A percentile compares a stretch with the other conserved stretches of the same genome.
phyloP scores from a whole-genome alignment of 2,797 vertebrate genomes.

The Adelosebastes latens region DNA sequence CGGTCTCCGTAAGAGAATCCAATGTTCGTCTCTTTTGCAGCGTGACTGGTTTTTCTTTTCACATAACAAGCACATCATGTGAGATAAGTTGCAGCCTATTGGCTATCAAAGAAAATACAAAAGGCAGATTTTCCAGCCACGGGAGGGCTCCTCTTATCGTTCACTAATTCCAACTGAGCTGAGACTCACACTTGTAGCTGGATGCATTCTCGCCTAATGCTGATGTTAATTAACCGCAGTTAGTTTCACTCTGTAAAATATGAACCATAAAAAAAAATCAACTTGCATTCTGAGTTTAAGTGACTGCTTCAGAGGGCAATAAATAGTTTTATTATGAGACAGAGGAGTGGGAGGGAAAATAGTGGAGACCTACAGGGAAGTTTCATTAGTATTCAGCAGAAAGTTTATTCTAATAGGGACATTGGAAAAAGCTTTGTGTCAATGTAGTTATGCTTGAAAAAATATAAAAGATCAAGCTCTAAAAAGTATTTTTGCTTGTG shows the following conservation, averaged over 20 bases:
- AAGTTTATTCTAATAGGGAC: neutral
- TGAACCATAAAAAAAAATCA: neutral
- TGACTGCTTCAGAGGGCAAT: neutral
- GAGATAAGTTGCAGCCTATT: neutral
- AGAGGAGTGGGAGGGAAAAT: neutral
- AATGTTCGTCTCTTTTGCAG: neutral
- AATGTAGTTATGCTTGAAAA: neutral
- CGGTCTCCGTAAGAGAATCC: neutral
- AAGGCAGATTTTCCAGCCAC: neutral
- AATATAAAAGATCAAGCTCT: neutral
- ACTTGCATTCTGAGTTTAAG: neutral
- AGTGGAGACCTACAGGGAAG: neutral
- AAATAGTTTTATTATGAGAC: neutral
- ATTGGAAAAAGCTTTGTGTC: neutral
- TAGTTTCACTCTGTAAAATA: neutral
- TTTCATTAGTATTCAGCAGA: neutral
- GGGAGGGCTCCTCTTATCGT: neutral
- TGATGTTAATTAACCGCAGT: neutral
- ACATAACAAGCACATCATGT: neutral
- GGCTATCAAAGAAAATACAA: neutral
- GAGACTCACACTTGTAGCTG: neutral
- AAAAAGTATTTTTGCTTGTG: neutral
- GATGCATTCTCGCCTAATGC: neutral
- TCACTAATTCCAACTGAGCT: neutral
- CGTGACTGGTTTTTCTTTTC: neutral